Evolutionary conservation across 2,888 invertebrate species (phyloP).

Genomic region (Polia nebulosa): DNA sequence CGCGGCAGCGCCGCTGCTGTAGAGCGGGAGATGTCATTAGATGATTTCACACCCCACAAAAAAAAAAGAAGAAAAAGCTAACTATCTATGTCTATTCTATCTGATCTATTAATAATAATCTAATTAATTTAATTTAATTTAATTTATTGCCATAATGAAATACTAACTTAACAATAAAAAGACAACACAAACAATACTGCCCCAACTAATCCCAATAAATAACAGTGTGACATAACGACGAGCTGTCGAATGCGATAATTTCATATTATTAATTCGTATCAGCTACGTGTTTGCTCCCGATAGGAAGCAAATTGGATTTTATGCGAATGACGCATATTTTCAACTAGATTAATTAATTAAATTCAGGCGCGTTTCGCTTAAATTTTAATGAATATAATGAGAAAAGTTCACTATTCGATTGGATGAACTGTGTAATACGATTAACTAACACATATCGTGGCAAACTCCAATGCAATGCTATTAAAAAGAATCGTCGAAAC

Average conservation of each 20-base stretch:
- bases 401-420: slow-evolving; percentile 48
- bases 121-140: too few relatives aligned
- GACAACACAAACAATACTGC: slow-evolving; percentile 37
- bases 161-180: slow-evolving; percentile 25
- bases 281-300: slow-evolving; percentile 81
- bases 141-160: neutral
- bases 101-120: too few relatives aligned
- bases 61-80: too few relatives aligned
- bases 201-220: slow-evolving; percentile 74
- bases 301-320: slow-evolving; percentile 85
- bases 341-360: slow-evolving; percentile 83
- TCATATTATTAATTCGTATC: slow-evolving; percentile 84
- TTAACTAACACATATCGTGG: slow-evolving; percentile 29
- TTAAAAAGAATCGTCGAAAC: slow-evolving; percentile 22
- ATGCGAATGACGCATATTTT: slow-evolving; percentile 85
- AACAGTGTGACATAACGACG: slow-evolving; percentile 65
- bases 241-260: slow-evolving; percentile 82
- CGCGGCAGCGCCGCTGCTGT: too few relatives aligned
- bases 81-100: too few relatives aligned
- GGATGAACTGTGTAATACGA: slow-evolving; percentile 26
- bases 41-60: too few relatives aligned
- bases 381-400: slow-evolving; percentile 71
- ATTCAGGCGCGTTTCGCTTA: slow-evolving; percentile 72
- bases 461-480: slow-evolving; percentile 4
- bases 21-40: too few relatives aligned